Evolutionary conservation across 2,888 invertebrate genomes (phyloP).

Genomic region (Elysia crispata): DNA sequence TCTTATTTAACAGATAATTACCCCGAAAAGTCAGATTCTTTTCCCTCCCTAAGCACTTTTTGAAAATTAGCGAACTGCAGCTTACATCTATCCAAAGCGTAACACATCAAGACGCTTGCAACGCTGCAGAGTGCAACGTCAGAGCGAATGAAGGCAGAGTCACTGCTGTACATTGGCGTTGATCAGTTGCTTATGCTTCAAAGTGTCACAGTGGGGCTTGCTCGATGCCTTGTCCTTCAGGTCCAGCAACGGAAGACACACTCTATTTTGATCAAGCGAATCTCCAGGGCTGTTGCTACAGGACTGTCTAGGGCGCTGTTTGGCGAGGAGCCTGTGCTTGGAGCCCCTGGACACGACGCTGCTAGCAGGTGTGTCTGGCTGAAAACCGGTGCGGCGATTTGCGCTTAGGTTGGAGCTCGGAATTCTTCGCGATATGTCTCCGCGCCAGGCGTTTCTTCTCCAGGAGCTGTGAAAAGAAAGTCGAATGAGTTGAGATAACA

Average conservation of each 20-base stretch:
- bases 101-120: too few species aligned
- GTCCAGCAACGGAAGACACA: constrained; percentile 21
- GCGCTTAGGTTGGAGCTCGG: constrained; percentile 34
- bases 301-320: constrained; percentile 14
- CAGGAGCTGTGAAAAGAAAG: constrained; percentile 52
- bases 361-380: constrained; percentile 47
- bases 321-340: constrained; percentile 23
- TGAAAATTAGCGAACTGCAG: too few species aligned
- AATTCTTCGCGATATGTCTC: constrained; percentile 48
- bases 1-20: too few species aligned
- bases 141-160: too few species aligned
- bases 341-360: constrained; percentile 18
- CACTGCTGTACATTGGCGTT: not conserved
- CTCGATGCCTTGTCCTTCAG: not conserved
- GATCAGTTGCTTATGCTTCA: not conserved
- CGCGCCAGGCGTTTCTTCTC: constrained; percentile 64
- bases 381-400: constrained; percentile 39
- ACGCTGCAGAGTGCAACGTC: too few species aligned
- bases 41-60: too few species aligned
- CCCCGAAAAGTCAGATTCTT: too few species aligned
- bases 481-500: too few species aligned
- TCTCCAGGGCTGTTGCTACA: constrained; percentile 24
- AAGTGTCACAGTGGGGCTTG: not conserved
- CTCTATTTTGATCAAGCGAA: not conserved
- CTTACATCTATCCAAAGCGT: too few species aligned